A percentile compares a stretch with the other conserved stretches of the same genome.
Conservation (phyloP, 2,888 invertebrate genomes). For the Meiosimyza decipiens region DNA sequence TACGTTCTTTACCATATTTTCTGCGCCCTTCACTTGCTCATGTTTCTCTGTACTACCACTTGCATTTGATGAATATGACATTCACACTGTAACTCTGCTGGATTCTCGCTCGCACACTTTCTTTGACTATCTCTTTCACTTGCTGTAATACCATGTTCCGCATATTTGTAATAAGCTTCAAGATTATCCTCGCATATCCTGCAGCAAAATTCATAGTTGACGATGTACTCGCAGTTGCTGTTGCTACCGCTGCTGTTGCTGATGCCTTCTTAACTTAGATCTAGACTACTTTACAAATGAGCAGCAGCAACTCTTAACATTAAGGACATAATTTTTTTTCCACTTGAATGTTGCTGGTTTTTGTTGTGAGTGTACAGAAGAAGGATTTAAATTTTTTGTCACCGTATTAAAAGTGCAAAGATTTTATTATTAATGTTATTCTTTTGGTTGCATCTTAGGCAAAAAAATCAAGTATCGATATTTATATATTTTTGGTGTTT, state of each 20-base stretch:
- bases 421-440: no score
- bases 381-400: no score
- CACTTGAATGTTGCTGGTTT: no score
- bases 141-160: slow-evolving; percentile 18
- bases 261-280: slow-evolving; percentile 5
- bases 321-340: no score
- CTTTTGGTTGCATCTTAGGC: no score
- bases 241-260: slow-evolving; percentile 19
- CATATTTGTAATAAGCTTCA: slow-evolving; percentile 14
- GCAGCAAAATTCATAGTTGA: not conserved
- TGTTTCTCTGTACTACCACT: not conserved
- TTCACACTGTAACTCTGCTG: not conserved
- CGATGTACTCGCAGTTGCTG: slow-evolving; percentile 7
- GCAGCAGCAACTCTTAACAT: not conserved
- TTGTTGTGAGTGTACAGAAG: no score
- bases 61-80: slow-evolving; percentile 12
- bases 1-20: not conserved
- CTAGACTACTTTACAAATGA: slow-evolving; percentile 19
- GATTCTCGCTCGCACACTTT: no score
- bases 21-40: not conserved
- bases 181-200: slow-evolving; percentile 21
- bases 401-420: no score
- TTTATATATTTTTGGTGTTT: no score
- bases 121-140: not conserved
- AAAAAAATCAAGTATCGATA: no score